Evolutionary conservation across 1,140 invertebrate species (phyloP).

Genomic region (Popillia japonica): DNA sequence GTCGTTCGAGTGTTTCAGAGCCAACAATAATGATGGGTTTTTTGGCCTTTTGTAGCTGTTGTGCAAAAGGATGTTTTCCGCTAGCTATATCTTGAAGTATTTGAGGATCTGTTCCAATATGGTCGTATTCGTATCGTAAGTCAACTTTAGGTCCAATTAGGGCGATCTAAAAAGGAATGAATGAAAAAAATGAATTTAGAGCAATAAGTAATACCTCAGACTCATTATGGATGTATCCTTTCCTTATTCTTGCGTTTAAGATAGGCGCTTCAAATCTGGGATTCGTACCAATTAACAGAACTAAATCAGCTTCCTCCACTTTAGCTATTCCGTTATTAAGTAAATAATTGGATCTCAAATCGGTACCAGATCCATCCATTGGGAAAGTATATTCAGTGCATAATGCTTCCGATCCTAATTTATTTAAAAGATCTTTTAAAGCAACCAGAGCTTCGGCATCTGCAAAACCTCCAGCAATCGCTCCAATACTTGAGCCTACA

Average conservation of each 20-base stretch:
- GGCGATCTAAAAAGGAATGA: slow-evolving; percentile 64
- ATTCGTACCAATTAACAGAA: slow-evolving; percentile 96
- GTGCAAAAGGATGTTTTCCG: slow-evolving; percentile 79
- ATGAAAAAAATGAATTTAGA: background rate
- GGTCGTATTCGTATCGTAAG: slow-evolving; percentile 92
- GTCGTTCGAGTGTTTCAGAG: slow-evolving; percentile 79
- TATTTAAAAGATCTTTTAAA: slow-evolving; percentile 95
- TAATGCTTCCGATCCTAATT: slow-evolving; percentile 83
- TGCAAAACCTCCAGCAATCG: slow-evolving; percentile 86
- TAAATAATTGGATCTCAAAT: slow-evolving; percentile 90
- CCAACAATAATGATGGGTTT: slow-evolving; percentile 93
- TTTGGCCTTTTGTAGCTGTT: slow-evolving; percentile 81
- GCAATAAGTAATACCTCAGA: slow-evolving; percentile 63
- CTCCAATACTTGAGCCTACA: slow-evolving; percentile 71
- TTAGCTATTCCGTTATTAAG: slow-evolving; percentile 89
- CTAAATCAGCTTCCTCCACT: slow-evolving; percentile 92
- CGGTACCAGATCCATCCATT: slow-evolving; percentile 82
- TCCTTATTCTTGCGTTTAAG: slow-evolving; percentile 94
- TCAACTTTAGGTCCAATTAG: slow-evolving; percentile 92
- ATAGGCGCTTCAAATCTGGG: slow-evolving; percentile 97
- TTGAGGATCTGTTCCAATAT: slow-evolving; percentile 82
- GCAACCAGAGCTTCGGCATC: slow-evolving; percentile 92
- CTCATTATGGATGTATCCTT: slow-evolving; percentile 89
- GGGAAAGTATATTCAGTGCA: slow-evolving; percentile 93
- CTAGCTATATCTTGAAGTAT: slow-evolving; percentile 77